Conservation (phyloP, 1,140 invertebrate genomes). For the Diabrotica virgifera region DNA sequence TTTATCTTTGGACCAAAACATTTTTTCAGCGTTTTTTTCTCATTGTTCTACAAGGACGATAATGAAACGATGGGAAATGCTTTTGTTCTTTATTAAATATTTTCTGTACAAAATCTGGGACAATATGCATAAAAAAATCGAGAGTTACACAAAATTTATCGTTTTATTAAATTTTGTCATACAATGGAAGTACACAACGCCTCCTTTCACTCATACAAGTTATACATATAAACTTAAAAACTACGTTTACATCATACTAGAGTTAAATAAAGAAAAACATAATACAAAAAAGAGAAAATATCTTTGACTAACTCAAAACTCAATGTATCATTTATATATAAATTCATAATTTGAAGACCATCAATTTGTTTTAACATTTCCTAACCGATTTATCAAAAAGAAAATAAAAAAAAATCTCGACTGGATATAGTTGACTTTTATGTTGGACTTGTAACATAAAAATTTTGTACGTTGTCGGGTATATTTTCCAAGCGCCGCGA, state of each 20-base stretch:
- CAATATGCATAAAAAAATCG: not conserved
- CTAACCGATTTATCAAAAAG: slow-evolving; percentile 19
- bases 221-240: slow-evolving; percentile 24
- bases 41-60: no score
- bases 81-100: not conserved
- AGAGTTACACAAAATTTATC: slow-evolving; percentile 28
- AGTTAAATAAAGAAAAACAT: slow-evolving; percentile 1
- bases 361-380: slow-evolving; percentile 7
- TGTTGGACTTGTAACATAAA: slow-evolving; percentile 16
- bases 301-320: not conserved
- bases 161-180: slow-evolving; percentile 29
- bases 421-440: slow-evolving; percentile 5
- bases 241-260: slow-evolving; percentile 26
- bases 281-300: slow-evolving; percentile 1
- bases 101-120: not conserved
- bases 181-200: slow-evolving; percentile 26
- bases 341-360: no score
- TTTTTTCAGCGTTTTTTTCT: no score
- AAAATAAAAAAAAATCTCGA: not conserved
- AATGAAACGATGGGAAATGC: no score
- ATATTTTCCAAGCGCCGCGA: slow-evolving; percentile 20
- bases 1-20: no score
- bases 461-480: slow-evolving; percentile 21
- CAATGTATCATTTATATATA: no score
- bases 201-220: slow-evolving; percentile 23